A percentile compares a stretch with the other conserved stretches of the same genome.
Conservation (phyloP, 2,888 invertebrate genomes). For the Fragum sueziense region DNA sequence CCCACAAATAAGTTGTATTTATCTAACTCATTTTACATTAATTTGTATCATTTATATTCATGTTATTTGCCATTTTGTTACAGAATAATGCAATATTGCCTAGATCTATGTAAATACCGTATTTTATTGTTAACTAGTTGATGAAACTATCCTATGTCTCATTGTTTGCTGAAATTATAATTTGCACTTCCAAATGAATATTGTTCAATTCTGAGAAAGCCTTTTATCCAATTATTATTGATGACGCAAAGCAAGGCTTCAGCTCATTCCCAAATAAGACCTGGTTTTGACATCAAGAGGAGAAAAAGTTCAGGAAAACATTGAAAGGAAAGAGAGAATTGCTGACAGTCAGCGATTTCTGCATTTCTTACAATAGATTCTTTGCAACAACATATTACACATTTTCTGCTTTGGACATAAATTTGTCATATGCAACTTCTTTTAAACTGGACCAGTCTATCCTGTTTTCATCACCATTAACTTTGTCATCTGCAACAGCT, state of each 20-base stretch:
- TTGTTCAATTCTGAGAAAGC: not conserved
- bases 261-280: no score
- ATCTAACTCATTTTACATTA: not conserved
- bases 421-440: no score
- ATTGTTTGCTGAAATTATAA: not conserved
- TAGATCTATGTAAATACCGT: slow-evolving; percentile 4
- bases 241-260: no score
- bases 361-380: not conserved
- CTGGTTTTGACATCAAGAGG: no score
- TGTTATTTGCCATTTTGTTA: no score
- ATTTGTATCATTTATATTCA: not conserved
- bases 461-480: no score
- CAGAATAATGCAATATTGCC: slow-evolving; percentile 10
- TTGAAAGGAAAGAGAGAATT: not conserved
- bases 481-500: no score
- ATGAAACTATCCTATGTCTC: not conserved
- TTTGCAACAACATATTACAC: no score
- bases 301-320: no score
- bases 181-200: not conserved
- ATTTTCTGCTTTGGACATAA: no score
- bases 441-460: no score
- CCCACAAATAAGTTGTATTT: no score
- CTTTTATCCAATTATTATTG: not conserved
- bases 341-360: not conserved
- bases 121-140: not conserved